Evolutionary conservation across 2,888 invertebrate species (phyloP).

Genomic region (Tenthredo livida): DNA sequence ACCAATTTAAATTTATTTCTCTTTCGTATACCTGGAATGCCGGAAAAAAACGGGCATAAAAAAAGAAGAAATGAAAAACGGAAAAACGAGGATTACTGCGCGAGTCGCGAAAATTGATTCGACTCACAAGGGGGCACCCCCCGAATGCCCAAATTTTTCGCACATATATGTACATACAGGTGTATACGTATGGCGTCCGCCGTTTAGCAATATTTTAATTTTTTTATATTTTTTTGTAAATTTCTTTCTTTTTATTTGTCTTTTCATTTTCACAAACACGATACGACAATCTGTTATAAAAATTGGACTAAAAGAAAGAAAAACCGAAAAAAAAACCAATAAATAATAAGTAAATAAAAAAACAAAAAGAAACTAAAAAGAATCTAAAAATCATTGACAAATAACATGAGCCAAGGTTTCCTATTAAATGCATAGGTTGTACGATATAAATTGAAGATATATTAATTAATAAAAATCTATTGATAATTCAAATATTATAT

Average conservation of each 20-base stretch:
- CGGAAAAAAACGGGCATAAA: background rate
- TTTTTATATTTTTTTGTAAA: too few relatives aligned
- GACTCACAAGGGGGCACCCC: background rate
- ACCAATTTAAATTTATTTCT: background rate
- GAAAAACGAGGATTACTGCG: background rate
- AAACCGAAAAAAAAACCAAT: background rate
- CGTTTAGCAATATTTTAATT: background rate
- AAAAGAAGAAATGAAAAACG: background rate
- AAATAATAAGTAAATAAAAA: constrained; percentile 39
- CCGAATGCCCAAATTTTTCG: background rate
- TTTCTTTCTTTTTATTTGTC: background rate
- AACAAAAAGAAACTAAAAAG: constrained; percentile 14
- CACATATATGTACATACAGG: background rate
- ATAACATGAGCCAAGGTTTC: constrained; percentile 69
- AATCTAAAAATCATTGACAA: constrained; percentile 64
- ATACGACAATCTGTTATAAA: constrained; percentile 69
- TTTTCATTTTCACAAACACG: constrained; percentile 52
- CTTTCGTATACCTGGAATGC: background rate
- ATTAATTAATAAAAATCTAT: constrained; percentile 66
- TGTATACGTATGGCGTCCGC: background rate
- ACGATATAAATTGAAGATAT: constrained; percentile 40
- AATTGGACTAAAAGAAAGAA: constrained; percentile 51
- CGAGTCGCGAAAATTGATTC: background rate
- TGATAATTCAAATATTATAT: constrained; percentile 66
- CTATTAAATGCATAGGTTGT: constrained; percentile 66